Evolutionary conservation across 2,888 invertebrate species (phyloP).

Genomic region (Lasioglossum oenotherae): DNA sequence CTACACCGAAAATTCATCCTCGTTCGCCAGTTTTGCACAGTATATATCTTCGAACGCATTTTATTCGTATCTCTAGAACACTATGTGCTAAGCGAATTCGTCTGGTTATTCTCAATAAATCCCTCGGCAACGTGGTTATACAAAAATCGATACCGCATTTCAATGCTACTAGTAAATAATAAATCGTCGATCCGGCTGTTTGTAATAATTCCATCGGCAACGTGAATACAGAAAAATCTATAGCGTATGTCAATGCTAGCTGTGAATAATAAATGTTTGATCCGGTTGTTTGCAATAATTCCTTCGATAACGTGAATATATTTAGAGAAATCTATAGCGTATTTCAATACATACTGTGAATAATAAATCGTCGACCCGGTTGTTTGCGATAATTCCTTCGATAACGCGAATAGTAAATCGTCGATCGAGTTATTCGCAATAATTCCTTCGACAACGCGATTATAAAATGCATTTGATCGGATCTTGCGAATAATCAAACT

Average conservation of each 20-base stretch:
- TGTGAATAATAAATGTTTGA: no score
- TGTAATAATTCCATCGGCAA: no score
- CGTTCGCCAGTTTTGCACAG: background rate
- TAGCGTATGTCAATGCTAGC: no score
- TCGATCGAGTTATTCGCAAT: no score
- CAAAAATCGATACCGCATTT: no score
- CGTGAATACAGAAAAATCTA: no score
- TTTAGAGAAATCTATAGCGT: background rate
- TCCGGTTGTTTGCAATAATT: no score
- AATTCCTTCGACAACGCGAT: background rate
- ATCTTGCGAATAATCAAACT: background rate
- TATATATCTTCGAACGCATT: background rate
- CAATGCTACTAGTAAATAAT: no score
- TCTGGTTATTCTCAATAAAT: background rate
- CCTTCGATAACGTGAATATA: no score
- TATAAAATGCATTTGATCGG: background rate
- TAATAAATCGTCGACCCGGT: no score
- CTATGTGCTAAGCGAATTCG: background rate
- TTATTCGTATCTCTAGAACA: background rate
- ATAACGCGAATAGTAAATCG: background rate
- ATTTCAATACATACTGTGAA: background rate
- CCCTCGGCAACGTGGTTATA: background rate
- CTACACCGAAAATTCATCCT: conserved; percentile 19
- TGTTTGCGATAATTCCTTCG: background rate
- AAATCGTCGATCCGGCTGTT: no score